Conservation (phyloP, 2,797 vertebrate genomes). For the Coendou prehensilis region DNA sequence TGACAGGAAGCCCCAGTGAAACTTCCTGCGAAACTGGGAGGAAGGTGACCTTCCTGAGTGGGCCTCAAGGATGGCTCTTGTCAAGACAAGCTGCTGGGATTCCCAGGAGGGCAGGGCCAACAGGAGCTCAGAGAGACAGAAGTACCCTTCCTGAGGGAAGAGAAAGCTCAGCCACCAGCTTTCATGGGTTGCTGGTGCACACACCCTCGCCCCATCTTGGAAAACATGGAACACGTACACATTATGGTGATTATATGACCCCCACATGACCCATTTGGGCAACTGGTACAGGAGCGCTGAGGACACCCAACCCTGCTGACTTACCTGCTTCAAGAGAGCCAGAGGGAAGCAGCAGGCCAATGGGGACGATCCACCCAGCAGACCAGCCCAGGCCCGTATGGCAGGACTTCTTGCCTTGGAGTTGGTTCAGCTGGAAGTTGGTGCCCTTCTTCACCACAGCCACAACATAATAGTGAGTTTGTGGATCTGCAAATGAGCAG, state of each 20-base stretch:
- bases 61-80: not conserved
- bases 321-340: slow-evolving; percentile 90
- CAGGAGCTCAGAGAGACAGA: not conserved
- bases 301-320: not conserved
- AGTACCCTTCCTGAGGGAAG: not conserved
- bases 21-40: not conserved
- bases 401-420: slow-evolving; percentile 93
- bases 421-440: slow-evolving; percentile 81
- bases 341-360: slow-evolving; percentile 89
- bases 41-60: not conserved
- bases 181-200: not conserved
- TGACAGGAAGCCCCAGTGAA: not conserved
- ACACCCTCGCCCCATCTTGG: not conserved
- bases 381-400: slow-evolving; percentile 93
- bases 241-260: not conserved
- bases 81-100: not conserved
- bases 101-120: too few relatives aligned
- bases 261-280: not conserved
- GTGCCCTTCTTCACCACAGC: slow-evolving; percentile 92
- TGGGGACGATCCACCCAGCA: slow-evolving; percentile 94
- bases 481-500: slow-evolving; percentile 81
- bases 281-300: not conserved
- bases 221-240: accelerated
- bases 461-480: slow-evolving; percentile 91
- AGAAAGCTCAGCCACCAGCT: not conserved